phyloP scores from a whole-genome alignment of 2,113 vertebrate genomes.

The Dasyornis broadbenti region DNA sequence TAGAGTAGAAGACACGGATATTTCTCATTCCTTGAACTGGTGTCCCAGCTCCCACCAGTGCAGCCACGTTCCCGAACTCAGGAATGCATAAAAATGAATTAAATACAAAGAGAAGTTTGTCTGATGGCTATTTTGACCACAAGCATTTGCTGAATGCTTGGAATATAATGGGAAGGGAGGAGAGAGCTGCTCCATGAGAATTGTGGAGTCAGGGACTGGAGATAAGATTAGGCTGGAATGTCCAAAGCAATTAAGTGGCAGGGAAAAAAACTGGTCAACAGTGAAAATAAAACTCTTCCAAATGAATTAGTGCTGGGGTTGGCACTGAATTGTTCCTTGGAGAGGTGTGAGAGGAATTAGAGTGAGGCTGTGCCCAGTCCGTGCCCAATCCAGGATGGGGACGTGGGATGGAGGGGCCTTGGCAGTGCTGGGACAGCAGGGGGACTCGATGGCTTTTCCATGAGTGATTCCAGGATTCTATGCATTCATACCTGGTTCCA shows the following conservation, averaged over 20 bases:
- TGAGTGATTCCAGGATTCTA: not conserved
- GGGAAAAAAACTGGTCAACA: not conserved
- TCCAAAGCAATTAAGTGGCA: not conserved
- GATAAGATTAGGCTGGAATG: slow-evolving; percentile 43
- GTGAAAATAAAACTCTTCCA: not conserved
- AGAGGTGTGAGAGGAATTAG: not conserved
- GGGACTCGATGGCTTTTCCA: not conserved
- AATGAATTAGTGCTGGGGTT: not conserved
- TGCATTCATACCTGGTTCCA: too few species aligned
- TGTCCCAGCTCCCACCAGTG: not conserved
- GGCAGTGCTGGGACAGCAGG: not conserved
- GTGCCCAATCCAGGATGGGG: not conserved
- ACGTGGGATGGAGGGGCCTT: not conserved
- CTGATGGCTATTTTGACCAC: not conserved
- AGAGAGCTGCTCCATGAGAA: not conserved
- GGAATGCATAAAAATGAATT: not conserved
- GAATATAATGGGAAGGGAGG: not conserved
- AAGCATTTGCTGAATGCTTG: slow-evolving; percentile 16
- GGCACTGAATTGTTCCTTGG: not conserved
- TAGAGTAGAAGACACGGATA: not conserved
- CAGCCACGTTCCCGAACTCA: not conserved
- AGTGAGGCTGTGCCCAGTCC: fast-evolving
- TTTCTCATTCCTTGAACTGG: not conserved
- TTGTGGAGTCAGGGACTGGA: not conserved
- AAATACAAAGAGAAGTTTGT: not conserved